Evolutionary conservation across 1,140 invertebrate genomes (phyloP).

Genomic region (Drosophila watanabei): DNA sequence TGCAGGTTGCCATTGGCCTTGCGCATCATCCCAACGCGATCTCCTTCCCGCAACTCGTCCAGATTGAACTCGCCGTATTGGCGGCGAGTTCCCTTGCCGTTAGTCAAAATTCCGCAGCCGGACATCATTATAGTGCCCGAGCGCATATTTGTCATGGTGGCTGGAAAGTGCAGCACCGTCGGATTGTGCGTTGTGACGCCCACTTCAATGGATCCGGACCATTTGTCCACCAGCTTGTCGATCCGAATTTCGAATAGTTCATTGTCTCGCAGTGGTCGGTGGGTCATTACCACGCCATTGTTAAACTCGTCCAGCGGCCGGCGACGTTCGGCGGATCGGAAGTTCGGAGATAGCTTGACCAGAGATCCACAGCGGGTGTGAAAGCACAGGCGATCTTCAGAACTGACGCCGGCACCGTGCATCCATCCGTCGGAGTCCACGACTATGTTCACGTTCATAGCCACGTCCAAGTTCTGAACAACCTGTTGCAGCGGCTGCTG

Average conservation of each 20-base stretch:
- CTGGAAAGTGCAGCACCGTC: slow-evolving; percentile 94
- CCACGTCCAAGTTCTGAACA: slow-evolving; percentile 82
- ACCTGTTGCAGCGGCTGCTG: slow-evolving; percentile 75
- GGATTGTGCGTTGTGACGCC: slow-evolving; percentile 98
- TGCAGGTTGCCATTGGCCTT: slow-evolving; percentile 94
- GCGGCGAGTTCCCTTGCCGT: slow-evolving; percentile 95
- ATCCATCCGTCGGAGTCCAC: slow-evolving; percentile 56
- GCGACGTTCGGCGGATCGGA: slow-evolving; percentile 93
- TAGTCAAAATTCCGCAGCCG: slow-evolving; percentile 96
- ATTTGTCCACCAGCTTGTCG: slow-evolving; percentile 95
- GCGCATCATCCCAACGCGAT: slow-evolving; percentile 92
- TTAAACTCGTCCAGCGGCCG: slow-evolving; percentile 97
- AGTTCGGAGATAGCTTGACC: slow-evolving; percentile 94
- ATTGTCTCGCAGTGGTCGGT: slow-evolving; percentile 93
- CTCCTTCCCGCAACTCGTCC: slow-evolving; percentile 96
- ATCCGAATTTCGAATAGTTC: slow-evolving; percentile 98
- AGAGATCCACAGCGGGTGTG: slow-evolving; percentile 95
- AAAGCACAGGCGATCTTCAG: slow-evolving; percentile 91
- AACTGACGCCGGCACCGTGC: slow-evolving; percentile 11
- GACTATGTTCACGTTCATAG: slow-evolving; percentile 77
- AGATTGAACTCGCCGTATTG: slow-evolving; percentile 98
- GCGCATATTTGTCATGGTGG: slow-evolving; percentile 98
- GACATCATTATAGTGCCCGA: slow-evolving; percentile 99
- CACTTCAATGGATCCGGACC: slow-evolving; percentile 97
- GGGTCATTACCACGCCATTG: slow-evolving; percentile 97